A percentile compares a stretch with the other conserved stretches of the same genome.
Conservation (phyloP, 2,797 vertebrate genomes). For the Pipistrellus nathusii region DNA sequence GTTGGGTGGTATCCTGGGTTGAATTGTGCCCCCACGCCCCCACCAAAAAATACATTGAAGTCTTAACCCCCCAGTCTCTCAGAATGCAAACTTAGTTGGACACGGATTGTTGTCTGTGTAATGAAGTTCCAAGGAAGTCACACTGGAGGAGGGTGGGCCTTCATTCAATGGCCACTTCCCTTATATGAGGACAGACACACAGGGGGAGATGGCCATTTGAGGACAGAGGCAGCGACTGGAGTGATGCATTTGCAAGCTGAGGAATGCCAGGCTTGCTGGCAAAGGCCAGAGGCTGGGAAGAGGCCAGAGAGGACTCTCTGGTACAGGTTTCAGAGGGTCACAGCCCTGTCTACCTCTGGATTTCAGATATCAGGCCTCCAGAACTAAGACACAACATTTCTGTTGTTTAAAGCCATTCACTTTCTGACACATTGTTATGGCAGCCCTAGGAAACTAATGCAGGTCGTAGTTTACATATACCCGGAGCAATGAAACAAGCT, state of each 20-base stretch:
- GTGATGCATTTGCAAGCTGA: neutral
- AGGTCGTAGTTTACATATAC: neutral
- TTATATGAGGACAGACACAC: neutral
- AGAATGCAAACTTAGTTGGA: neutral
- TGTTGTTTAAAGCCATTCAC: neutral
- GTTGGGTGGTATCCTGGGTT: neutral
- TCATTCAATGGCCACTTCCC: neutral
- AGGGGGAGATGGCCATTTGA: rapidly evolving
- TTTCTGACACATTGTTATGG: neutral
- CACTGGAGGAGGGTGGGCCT: neutral
- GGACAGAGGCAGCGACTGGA: neutral
- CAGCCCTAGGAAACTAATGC: neutral
- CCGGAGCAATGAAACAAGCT: neutral
- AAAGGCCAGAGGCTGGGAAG: neutral
- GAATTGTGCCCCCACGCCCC: neutral
- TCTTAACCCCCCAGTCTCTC: neutral
- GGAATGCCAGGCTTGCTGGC: neutral
- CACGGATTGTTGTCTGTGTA: neutral
- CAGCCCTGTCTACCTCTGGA: neutral
- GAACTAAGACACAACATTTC: neutral
- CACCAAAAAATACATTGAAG: neutral
- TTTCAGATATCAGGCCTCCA: neutral
- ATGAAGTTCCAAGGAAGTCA: neutral
- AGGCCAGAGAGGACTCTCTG: neutral
- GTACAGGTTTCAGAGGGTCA: rapidly evolving